Evolutionary conservation across 2,797 vertebrate species (phyloP), one percentile per base, ranked within the genome.

Genomic region (Catamblyrhynchus diadema): DNA sequence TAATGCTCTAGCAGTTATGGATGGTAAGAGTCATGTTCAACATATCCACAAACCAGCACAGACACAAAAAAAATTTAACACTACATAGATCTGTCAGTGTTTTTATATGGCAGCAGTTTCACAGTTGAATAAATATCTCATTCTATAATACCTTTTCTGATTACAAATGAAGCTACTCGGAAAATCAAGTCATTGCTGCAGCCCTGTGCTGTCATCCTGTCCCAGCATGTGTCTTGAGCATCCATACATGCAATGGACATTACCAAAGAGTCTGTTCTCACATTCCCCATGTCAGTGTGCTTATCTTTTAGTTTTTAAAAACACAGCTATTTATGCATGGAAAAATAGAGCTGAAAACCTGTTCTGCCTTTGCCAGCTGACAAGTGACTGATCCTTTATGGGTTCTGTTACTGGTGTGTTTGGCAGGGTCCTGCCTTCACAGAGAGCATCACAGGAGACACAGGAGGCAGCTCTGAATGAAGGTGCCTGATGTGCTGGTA

Each of bases 401-500:
- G 33, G 44, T 37, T 70, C 10, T 37, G 1, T 41, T 47, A 6
- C 39, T 54, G 56, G 14, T 37, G 51, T 18, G 18, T 80, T 72
- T 92, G 56, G 51, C 37, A 83, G 71, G 35, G 32, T 79, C 21
- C 56, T 82, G 59, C 65, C 61, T 83, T 57, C 30, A 22, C 18
- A 14, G 1, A 2, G 53, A 73, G 32, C 59, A 17, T 12, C 70
- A 16, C 0, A 1, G 28, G 28, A 51, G 22, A 45, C 51, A 25
- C 50, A 78, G 69, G 57, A 87, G 48, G 35, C 25, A 42, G 47
- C 44, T 81, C 57, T 45, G 77, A 78, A 39, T n/a, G 70, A 41
- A 77, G 54, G 28, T 86, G 39, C 33, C 44, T 0, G 1, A 19
- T 54, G 39, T 2, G 1, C 14, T 59, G 0, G 1, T 12, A 14